A percentile compares a stretch with the other conserved stretches of the same genome.
Evolutionary conservation across 92 coral and sea anemone genomes (phyloP).

Genomic region (Palythoa caribaeorum): DNA sequence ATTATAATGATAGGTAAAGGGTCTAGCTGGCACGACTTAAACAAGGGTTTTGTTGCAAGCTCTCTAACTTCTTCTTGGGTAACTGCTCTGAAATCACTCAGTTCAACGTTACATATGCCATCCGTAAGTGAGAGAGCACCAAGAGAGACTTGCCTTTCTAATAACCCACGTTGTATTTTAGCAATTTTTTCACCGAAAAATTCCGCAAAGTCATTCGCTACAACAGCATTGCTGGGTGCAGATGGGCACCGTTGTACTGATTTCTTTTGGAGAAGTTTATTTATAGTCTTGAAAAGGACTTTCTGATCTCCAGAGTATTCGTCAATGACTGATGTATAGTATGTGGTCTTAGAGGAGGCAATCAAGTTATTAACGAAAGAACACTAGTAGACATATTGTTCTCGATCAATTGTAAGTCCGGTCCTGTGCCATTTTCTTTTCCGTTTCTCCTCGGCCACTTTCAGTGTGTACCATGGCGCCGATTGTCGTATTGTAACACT

Average conservation of each 20-base stretch:
- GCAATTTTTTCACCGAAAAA: neutral
- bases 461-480: too few species aligned
- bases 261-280: neutral
- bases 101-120: too few species aligned
- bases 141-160: neutral
- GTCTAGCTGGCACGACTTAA: slow-evolving; percentile 50
- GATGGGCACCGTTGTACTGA: slow-evolving; percentile 4
- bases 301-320: slow-evolving; percentile 3
- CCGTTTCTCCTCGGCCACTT: too few species aligned
- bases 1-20: slow-evolving; percentile 39
- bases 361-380: neutral
- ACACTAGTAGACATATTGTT: too few species aligned
- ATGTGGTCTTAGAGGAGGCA: slow-evolving; percentile 16
- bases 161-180: slow-evolving; percentile 6
- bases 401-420: too few species aligned
- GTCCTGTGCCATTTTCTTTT: too few species aligned
- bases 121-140: neutral
- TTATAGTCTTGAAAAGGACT: too few species aligned
- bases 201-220: too few species aligned
- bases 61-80: slow-evolving; percentile 25
- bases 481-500: too few species aligned
- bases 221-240: too few species aligned
- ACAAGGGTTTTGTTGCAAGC: slow-evolving; percentile 32
- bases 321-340: slow-evolving; percentile 16
- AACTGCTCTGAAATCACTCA: neutral